Percentiles rank a stretch among this genome's conserved stretches.
Conservation (phyloP, 1,140 invertebrate genomes). For the Pogonognathellus flavescens region DNA sequence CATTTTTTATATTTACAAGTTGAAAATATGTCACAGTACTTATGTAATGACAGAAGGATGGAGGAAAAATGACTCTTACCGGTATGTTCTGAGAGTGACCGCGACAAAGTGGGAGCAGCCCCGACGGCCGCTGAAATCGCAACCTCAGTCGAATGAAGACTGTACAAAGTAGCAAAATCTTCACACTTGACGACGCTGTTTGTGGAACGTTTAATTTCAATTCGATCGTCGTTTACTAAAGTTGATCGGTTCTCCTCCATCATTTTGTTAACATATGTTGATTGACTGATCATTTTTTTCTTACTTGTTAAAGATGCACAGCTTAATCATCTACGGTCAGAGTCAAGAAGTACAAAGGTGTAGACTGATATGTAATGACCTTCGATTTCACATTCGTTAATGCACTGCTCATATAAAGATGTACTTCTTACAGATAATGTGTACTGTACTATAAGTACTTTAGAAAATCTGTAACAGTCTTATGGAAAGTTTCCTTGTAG, state of each 20-base stretch:
- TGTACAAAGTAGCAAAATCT: constrained; percentile 70
- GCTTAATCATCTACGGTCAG: background rate
- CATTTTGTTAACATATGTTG: constrained; percentile 63
- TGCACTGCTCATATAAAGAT: too few relatives aligned
- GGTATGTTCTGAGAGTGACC: constrained; percentile 65
- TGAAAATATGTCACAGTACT: too few relatives aligned
- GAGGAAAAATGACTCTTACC: constrained; percentile 54
- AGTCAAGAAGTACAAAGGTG: too few relatives aligned
- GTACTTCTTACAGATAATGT: too few relatives aligned
- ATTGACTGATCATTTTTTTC: constrained; percentile 62
- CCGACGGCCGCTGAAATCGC: constrained; percentile 64
- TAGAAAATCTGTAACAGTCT: too few relatives aligned
- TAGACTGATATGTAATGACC: too few relatives aligned
- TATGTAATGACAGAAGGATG: too few relatives aligned
- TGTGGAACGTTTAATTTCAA: constrained; percentile 62
- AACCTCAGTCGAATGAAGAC: constrained; percentile 67
- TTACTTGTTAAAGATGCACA: background rate
- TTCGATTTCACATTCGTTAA: too few relatives aligned
- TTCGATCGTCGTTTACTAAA: constrained; percentile 58
- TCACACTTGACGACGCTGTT: constrained; percentile 63
- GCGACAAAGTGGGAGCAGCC: constrained; percentile 54
- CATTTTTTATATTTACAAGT: too few relatives aligned
- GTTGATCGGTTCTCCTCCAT: constrained; percentile 62
- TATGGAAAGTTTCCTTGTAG: too few relatives aligned
- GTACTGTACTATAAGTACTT: too few relatives aligned